Conservation (phyloP, 2,797 vertebrate genomes). For the Rhinatrema bivittatum region DNA sequence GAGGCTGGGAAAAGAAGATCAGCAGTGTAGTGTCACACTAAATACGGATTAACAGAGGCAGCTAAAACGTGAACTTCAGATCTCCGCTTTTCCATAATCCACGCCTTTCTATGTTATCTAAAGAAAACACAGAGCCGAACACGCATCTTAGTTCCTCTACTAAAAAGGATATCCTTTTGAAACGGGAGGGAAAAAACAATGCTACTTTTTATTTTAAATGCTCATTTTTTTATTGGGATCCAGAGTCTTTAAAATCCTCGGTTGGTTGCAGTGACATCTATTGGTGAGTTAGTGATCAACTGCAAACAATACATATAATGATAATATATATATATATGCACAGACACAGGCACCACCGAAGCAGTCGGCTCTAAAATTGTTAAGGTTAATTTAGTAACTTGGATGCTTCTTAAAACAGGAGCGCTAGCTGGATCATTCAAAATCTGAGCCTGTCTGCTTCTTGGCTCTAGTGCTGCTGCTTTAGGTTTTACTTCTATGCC, state of each 20-base stretch:
- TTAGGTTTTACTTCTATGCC: too few relatives aligned
- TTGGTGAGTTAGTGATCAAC: constrained; percentile 42
- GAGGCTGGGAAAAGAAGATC: constrained; percentile 24
- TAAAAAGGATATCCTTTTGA: not conserved
- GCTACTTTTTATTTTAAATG: constrained; percentile 1
- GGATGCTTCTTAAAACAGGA: too few relatives aligned
- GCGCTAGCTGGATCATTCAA: too few relatives aligned
- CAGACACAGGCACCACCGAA: too few relatives aligned
- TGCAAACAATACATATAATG: too few relatives aligned
- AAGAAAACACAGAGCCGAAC: not conserved
- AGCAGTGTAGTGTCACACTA: constrained; percentile 21
- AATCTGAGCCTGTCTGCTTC: too few relatives aligned
- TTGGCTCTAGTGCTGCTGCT: too few relatives aligned
- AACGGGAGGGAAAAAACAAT: not conserved
- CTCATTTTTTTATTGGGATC: constrained; percentile 7
- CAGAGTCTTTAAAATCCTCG: constrained; percentile 10
- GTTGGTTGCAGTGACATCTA: constrained; percentile 61
- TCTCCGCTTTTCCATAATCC: constrained; percentile 13
- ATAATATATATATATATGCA: too few relatives aligned
- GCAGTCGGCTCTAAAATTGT: too few relatives aligned
- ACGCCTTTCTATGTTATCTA: constrained; percentile 3
- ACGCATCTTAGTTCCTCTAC: not conserved
- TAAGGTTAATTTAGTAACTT: too few relatives aligned
- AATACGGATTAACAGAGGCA: constrained; percentile 18
- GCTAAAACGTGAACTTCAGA: constrained; percentile 20